Conservation (phyloP, 2,888 invertebrate species). For the Drosophila rubida region DNA sequence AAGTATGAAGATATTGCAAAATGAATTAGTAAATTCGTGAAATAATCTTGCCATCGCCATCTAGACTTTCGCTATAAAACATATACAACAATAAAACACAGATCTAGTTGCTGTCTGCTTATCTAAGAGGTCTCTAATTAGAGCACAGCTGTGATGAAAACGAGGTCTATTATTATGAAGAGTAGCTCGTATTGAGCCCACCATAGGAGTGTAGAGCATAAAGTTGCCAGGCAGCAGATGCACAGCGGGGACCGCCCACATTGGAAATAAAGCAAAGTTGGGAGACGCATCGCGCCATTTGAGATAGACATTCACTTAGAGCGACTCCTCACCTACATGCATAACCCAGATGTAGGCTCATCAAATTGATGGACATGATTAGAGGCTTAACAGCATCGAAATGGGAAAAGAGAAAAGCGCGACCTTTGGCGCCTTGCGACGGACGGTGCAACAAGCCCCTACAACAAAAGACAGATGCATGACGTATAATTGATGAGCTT, state of each 20-base stretch:
- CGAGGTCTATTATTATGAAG: not conserved
- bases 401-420: conserved; percentile 71
- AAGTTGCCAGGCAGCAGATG: conserved; percentile 24
- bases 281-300: conserved; percentile 3
- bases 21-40: too few species aligned
- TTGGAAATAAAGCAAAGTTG: conserved; percentile 10
- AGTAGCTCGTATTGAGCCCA: not conserved
- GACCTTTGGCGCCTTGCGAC: conserved; percentile 72
- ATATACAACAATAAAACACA: too few species aligned
- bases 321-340: conserved; percentile 19
- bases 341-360: conserved; percentile 29
- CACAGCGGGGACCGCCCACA: conserved; percentile 46
- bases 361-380: conserved; percentile 82
- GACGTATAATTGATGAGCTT: conserved; percentile 81
- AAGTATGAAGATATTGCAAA: too few species aligned
- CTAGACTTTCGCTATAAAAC: too few species aligned
- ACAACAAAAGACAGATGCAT: conserved; percentile 66
- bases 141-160: conserved; percentile 6
- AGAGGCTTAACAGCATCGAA: conserved; percentile 54
- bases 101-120: not conserved
- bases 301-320: conserved; percentile 18
- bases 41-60: too few species aligned
- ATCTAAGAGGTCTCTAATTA: not conserved
- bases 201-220: conserved; percentile 1
- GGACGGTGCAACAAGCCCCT: conserved; percentile 38